Evolutionary conservation across 2,888 invertebrate species (phyloP).

Genomic region (Xylophagus ater): DNA sequence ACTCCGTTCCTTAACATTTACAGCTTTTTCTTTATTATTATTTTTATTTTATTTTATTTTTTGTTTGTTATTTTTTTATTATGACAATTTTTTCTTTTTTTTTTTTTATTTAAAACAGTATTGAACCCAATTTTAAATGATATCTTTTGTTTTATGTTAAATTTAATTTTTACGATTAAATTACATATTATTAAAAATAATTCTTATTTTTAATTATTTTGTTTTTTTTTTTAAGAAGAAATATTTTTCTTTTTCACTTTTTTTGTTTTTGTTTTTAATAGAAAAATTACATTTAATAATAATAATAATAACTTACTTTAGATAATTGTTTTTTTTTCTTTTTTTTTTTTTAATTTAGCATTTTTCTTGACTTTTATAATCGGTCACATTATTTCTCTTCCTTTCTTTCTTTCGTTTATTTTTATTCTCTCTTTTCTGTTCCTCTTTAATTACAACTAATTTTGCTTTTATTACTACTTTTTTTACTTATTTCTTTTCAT

Average conservation of each 20-base stretch:
- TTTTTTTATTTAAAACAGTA: not conserved
- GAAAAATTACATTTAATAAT: conserved; percentile 3
- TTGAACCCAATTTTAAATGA: not conserved
- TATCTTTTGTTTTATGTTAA: not conserved
- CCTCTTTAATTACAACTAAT: no score
- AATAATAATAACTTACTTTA: not conserved
- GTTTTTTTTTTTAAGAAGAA: not conserved
- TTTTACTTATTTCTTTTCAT: no score
- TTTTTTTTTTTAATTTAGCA: not conserved
- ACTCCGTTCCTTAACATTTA: conserved; percentile 8
- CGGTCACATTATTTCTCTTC: not conserved
- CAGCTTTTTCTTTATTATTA: not conserved
- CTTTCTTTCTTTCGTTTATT: not conserved
- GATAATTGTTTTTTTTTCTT: not conserved
- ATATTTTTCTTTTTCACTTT: not conserved
- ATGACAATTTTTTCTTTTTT: no score
- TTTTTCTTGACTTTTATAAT: not conserved
- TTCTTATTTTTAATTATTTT: not conserved
- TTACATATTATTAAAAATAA: not conserved
- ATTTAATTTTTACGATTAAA: not conserved
- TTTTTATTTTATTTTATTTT: not conserved
- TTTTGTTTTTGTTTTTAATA: not conserved
- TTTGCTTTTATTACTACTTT: no score
- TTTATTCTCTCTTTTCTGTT: not conserved
- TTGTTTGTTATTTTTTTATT: not conserved